phyloP scores from a whole-genome alignment of 2,888 invertebrate species.

The Apoderus coryli region DNA sequence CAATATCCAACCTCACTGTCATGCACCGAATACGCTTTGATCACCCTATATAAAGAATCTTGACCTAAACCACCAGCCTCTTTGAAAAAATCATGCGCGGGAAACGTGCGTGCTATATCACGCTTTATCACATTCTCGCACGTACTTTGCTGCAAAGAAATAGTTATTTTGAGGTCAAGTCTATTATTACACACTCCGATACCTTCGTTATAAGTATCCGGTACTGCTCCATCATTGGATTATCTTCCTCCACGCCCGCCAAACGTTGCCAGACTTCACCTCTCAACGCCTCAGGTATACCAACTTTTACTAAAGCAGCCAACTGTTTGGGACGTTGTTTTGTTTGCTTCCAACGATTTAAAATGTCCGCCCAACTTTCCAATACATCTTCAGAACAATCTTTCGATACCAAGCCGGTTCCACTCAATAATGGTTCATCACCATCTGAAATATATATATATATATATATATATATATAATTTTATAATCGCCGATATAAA shows the following conservation, averaged over 20 bases:
- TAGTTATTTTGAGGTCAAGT: background rate
- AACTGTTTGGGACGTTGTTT: constrained; percentile 74
- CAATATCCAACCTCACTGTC: constrained; percentile 98
- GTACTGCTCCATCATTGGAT: constrained; percentile 82
- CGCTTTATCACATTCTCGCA: constrained; percentile 91
- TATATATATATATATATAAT: too few relatives aligned
- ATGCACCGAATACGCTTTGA: constrained; percentile 93
- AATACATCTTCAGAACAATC: constrained; percentile 89
- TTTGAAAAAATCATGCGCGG: constrained; percentile 96
- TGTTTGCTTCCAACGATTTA: constrained; percentile 50
- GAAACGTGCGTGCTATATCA: constrained; percentile 96
- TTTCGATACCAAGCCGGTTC: constrained; percentile 92
- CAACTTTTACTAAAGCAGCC: constrained; percentile 61
- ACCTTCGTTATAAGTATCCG: constrained; percentile 86
- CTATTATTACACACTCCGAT: constrained; percentile 12
- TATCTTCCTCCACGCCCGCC: constrained; percentile 72
- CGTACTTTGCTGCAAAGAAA: constrained; percentile 61
- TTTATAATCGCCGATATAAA: too few relatives aligned
- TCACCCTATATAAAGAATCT: constrained; percentile 88
- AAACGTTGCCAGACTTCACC: constrained; percentile 97
- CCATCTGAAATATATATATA: constrained; percentile 65
- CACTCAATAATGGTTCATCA: constrained; percentile 92
- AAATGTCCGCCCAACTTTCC: constrained; percentile 83
- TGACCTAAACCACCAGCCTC: constrained; percentile 91
- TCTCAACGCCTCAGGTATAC: constrained; percentile 90